These are phyloP conservation scores for Corythoichthys intestinalis DNA, from an alignment of 2,113 vertebrate species.

Conservation along the genomic window DNA sequence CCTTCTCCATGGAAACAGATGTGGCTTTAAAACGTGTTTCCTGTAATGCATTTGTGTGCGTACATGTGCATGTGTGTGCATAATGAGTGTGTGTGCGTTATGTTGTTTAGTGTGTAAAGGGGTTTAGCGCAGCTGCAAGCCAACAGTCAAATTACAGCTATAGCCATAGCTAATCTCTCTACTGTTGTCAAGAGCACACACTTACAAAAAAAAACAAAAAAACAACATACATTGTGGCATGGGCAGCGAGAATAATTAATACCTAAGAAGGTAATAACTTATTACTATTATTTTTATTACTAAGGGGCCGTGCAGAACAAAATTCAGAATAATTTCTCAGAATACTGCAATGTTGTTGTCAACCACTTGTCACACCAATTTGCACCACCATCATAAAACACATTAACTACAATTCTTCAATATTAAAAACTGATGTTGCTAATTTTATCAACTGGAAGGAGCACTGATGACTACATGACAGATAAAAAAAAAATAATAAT, in stretches of 20 bases:
- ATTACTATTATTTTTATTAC: neutral
- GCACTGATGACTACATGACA: too few species aligned
- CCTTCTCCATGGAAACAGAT: conserved; percentile 53
- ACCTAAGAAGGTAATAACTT: neutral
- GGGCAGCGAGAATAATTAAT: neutral
- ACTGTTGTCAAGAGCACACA: neutral
- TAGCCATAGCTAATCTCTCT: conserved; percentile 24
- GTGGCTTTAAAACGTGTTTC: conserved; percentile 22
- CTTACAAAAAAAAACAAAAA: neutral
- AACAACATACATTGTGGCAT: neutral
- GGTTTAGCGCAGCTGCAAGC: conserved; percentile 45
- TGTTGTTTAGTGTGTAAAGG: conserved; percentile 40
- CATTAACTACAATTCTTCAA: too few species aligned
- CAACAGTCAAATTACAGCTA: conserved; percentile 44
- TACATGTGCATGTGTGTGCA: conserved; percentile 4
- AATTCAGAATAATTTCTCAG: neutral
- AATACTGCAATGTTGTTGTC: neutral
- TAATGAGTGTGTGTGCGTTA: conserved; percentile 13
- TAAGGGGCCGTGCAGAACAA: neutral
- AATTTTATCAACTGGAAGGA: too few species aligned
- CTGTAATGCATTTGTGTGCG: conserved; percentile 2
- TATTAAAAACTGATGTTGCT: too few species aligned
- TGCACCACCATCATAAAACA: too few species aligned
- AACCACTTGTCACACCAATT: neutral
- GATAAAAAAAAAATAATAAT: too few species aligned